Evolutionary conservation across 2,888 invertebrate genomes (phyloP), one percentile per base, ranked within the genome.

Genomic region (Caenorhabditis macrosperma): DNA sequence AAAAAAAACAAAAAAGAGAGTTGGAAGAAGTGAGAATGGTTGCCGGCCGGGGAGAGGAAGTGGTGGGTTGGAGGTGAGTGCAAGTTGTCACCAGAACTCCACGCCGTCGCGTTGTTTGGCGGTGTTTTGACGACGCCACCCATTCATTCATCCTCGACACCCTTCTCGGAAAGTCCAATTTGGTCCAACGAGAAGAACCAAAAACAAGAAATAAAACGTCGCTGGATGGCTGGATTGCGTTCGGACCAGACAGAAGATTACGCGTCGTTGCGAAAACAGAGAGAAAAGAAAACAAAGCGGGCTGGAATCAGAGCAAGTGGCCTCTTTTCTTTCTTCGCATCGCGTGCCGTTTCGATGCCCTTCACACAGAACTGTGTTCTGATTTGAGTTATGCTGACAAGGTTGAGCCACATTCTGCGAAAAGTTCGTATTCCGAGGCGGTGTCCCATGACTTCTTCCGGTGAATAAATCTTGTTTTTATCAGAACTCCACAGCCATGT

Each of bases 1-100:
- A 57, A 24, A 38, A 50, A 48, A 68, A 22, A 59, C 24, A 67
- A 66, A 41, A 66, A 41, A 20, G 44, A 50, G 10, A 54, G 63
- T 44, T 38, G 38, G 28, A 20, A 7, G 50, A 20, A 48, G 26
- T 46, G 41, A 17, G 35, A 9, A 33, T 7, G 15, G 38, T 38
- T 38, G 38, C 15, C 15, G 38, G n/a, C n/a, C 15, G 38, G 38
- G 12, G 38, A 38, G 15, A 15, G 9, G 38, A 15, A 38, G 15
- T 15, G 38, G 38, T 3, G 38, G 38, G 20, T n/a, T 44, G 17
- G n/a, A 12, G 12, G 44, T 3, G 44, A 17, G 44, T 44, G 44
- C 44, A 44, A 44, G 44, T 38, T 38, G 12, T 44, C 17, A 17
- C 44, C 20, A 5, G 44, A 44, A 17, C 2, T 6, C 3, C 1